A percentile compares a stretch with the other conserved stretches of the same genome.
Conservation (phyloP, 2,888 invertebrate species). For the Conistra vaccinii region DNA sequence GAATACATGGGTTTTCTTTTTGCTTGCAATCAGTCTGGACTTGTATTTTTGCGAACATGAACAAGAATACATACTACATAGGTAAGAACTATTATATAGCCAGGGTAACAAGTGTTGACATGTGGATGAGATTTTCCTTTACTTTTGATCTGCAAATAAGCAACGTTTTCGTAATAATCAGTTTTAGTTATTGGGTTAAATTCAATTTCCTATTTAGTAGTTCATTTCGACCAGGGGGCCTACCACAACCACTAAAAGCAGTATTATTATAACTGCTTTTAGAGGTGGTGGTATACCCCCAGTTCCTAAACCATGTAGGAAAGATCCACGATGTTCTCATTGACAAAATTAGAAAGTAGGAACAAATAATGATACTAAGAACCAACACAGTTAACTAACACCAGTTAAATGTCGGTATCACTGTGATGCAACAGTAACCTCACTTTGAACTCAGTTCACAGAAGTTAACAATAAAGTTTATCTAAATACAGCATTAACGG, state of each 20-base stretch:
- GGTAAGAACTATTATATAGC: background rate
- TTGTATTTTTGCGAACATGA: too few relatives aligned
- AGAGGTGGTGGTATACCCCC: too few relatives aligned
- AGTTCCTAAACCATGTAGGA: background rate
- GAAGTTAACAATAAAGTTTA: constrained; percentile 77
- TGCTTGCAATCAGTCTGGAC: too few relatives aligned
- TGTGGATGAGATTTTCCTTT: background rate
- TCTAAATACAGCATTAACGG: constrained; percentile 77
- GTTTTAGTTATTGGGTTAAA: background rate
- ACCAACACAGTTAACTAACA: constrained; percentile 50
- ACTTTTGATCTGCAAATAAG: background rate
- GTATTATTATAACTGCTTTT: too few relatives aligned
- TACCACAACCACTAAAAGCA: too few relatives aligned
- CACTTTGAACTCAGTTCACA: constrained; percentile 69
- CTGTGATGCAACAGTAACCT: constrained; percentile 54
- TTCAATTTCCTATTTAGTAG: too few relatives aligned
- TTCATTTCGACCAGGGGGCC: background rate
- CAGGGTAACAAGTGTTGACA: too few relatives aligned
- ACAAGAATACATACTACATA: too few relatives aligned
- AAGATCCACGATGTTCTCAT: constrained; percentile 8
- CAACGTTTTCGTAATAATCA: background rate
- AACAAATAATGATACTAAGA: constrained; percentile 46
- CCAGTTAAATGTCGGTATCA: constrained; percentile 47
- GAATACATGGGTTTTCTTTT: too few relatives aligned
- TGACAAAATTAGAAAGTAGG: constrained; percentile 51